Conservation (phyloP, 2,797 vertebrate genomes). For the Enteromius treurensis region DNA sequence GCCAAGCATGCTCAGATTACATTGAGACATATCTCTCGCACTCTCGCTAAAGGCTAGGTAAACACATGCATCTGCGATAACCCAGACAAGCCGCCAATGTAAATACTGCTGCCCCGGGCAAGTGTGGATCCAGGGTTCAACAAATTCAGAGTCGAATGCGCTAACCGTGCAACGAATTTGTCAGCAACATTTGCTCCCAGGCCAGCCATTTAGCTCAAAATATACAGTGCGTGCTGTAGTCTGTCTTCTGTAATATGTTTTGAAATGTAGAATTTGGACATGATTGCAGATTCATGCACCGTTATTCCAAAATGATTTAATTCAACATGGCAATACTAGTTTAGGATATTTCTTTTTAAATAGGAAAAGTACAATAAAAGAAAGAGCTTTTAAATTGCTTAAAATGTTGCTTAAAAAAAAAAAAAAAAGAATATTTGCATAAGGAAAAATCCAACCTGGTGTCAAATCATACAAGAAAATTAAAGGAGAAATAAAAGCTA, state of each 20-base stretch:
- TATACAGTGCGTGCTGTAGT: not conserved
- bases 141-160: conserved; percentile 8
- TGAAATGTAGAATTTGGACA: not conserved
- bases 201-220: not conserved
- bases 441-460: no score
- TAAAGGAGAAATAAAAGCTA: not conserved
- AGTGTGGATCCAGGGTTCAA: conserved; percentile 17
- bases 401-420: no score
- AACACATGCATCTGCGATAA: conserved; percentile 20
- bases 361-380: not conserved
- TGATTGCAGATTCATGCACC: not conserved
- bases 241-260: not conserved
- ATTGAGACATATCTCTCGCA: conserved; percentile 13
- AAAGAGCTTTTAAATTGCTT: not conserved
- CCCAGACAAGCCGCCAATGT: conserved; percentile 20
- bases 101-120: conserved; percentile 20
- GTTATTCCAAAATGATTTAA: not conserved
- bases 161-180: not conserved
- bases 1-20: conserved; percentile 22
- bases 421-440: no score
- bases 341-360: not conserved
- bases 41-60: conserved; percentile 11
- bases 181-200: conserved; percentile 7
- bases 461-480: not conserved
- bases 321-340: conserved; percentile 1